These are phyloP conservation scores for Leucosticte australis DNA, from an alignment of 2,113 vertebrate species.

Conservation along the genomic window DNA sequence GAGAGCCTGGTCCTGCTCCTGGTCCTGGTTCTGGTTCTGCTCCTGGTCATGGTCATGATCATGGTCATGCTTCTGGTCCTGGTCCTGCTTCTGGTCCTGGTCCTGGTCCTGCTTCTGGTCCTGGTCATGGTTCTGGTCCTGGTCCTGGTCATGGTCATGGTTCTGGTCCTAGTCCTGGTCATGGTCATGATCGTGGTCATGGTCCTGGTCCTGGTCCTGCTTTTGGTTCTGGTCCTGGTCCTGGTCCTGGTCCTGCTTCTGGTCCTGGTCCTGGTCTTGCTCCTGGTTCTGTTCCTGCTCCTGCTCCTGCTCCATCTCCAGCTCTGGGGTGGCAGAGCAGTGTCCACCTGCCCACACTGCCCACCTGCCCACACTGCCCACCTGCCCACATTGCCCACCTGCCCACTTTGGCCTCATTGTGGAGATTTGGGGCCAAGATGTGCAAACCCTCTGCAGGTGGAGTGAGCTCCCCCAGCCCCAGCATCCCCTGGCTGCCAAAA, in stretches of 20 bases:
- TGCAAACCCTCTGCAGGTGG: not conserved
- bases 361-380: too few species aligned
- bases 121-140: accelerated
- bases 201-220: accelerated
- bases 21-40: accelerated
- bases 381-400: not conserved
- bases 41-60: accelerated
- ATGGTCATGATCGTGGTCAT: accelerated
- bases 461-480: accelerated
- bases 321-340: not conserved
- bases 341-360: too few species aligned
- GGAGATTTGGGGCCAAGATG: not conserved
- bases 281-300: accelerated
- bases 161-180: accelerated
- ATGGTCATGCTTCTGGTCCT: accelerated
- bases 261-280: accelerated
- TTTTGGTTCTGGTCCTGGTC: accelerated
- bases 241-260: accelerated
- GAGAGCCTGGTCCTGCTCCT: not conserved
- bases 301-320: too few species aligned
- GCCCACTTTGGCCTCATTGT: not conserved
- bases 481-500: not conserved
- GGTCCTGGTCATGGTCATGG: accelerated
- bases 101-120: accelerated
- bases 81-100: accelerated